Percentiles rank a stretch among this genome's conserved stretches.
phyloP scores from a whole-genome alignment of 2,888 invertebrate species.

The Ariolimax columbianus region DNA sequence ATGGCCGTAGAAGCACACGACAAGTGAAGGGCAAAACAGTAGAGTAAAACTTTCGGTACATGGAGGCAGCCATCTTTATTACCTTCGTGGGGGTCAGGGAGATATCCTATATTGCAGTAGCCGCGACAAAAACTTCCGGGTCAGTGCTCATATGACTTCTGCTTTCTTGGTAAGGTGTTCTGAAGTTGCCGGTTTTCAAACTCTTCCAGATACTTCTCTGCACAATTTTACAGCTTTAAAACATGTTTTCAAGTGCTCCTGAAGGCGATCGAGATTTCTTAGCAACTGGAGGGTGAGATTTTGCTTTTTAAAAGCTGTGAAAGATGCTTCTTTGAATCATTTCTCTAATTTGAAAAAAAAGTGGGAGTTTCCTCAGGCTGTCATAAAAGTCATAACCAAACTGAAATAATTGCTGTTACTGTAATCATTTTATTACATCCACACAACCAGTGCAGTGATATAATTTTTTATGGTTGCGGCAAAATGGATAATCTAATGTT shows the following conservation, averaged over 20 bases:
- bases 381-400: no score
- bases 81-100: neutral
- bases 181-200: no score
- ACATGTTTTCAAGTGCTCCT: slow-evolving; percentile 71
- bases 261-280: slow-evolving; percentile 71
- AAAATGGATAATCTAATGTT: no score
- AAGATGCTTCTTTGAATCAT: neutral
- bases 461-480: no score
- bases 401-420: no score
- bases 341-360: neutral
- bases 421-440: no score
- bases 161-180: no score
- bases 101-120: neutral
- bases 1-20: neutral
- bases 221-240: neutral
- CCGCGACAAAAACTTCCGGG: slow-evolving; percentile 41
- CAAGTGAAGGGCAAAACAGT: neutral
- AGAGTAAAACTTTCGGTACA: neutral
- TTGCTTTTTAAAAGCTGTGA: no score
- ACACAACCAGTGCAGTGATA: no score
- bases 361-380: slow-evolving; percentile 24
- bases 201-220: neutral
- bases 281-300: slow-evolving; percentile 61
- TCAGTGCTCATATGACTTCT: slow-evolving; percentile 43
- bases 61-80: slow-evolving; percentile 42